Evolutionary conservation across 2,113 vertebrate species (phyloP), one percentile per base, ranked within the genome.

Genomic region (Toxotes chatareus): DNA sequence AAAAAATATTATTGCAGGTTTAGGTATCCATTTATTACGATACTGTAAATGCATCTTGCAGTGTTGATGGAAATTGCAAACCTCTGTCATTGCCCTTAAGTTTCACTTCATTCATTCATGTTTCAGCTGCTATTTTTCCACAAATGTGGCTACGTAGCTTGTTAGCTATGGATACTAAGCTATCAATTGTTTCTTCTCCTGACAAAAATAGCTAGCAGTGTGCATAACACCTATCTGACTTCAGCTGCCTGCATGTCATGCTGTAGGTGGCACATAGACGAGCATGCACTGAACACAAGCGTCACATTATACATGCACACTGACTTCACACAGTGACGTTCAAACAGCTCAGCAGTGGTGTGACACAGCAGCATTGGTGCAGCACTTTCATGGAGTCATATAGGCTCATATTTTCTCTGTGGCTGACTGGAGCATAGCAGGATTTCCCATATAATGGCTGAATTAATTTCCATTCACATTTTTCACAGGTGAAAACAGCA

Each of bases 321-420:
- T 47, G 21, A 80, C 44, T 66, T 81, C 51, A 62, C 75, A 85
- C 65, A 40, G 90, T 63, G 84, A 88, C 5, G 27, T 57, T 72
- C 31, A 8, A 36, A 65, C 31, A 12, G 63, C 85, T 80, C 73
- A 78, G 86, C 40, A 34, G 76, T 53, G 71, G 83, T 63, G 74
- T 71, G 67, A 89, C 53, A 60, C 16, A n/a, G 80, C 87, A 73
- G 79, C 73, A 73, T 7, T 7, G 47, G 44, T 53, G 78, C 64
- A 65, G 68, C 14, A 3, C 49, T 66, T 44, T 53, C 19, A 21
- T 40, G 21, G 53, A 55, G 40, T 79, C 82, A 31, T 80, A 27
- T 64, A 56, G 31, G 61, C 46, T 76, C 79, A 56, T 40, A 63
- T 79, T 88, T 32, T 65, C 38, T 27, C 51, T 49, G 7, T 27